Evolutionary conservation across 2,888 invertebrate genomes (phyloP).

Genomic region (Scaptomyza parva): DNA sequence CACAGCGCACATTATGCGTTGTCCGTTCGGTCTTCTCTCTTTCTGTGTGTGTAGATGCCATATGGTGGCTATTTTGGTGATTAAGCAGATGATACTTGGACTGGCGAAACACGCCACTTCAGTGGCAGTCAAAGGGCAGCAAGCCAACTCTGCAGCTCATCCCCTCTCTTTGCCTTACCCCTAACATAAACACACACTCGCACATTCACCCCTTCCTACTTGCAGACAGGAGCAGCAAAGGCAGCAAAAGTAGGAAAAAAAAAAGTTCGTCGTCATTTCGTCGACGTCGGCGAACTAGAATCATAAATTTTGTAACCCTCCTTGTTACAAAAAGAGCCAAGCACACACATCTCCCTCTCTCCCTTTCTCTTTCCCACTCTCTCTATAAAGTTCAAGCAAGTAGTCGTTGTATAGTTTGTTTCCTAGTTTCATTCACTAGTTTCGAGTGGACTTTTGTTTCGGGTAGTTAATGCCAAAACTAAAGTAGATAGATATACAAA

Average conservation of each 20-base stretch:
- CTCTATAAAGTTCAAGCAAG: neutral
- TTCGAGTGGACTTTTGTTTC: constrained; percentile 31
- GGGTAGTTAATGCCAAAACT: constrained; percentile 23
- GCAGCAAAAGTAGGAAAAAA: constrained; percentile 41
- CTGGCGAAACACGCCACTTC: constrained; percentile 47
- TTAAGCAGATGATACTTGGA: constrained; percentile 80
- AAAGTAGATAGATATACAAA: neutral
- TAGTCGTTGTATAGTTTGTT: constrained; percentile 28
- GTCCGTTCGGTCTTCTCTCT: neutral
- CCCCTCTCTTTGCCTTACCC: constrained; percentile 24
- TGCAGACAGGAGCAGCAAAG: constrained; percentile 19
- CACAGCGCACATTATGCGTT: constrained; percentile 26
- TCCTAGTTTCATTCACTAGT: constrained; percentile 24
- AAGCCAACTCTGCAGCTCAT: constrained; percentile 57
- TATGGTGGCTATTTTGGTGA: constrained; percentile 82
- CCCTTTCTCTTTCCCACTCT: neutral
- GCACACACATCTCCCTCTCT: neutral
- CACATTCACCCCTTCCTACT: constrained; percentile 5
- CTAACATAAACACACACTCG: neutral
- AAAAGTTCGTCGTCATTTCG: constrained; percentile 78
- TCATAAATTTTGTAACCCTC: constrained; percentile 77
- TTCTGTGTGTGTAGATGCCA: constrained; percentile 52
- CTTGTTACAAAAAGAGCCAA: constrained; percentile 1
- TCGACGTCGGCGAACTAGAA: constrained; percentile 55
- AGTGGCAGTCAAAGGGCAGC: constrained; percentile 58